phyloP scores from a whole-genome alignment of 2,888 invertebrate genomes.

The Archips crataeganus region DNA sequence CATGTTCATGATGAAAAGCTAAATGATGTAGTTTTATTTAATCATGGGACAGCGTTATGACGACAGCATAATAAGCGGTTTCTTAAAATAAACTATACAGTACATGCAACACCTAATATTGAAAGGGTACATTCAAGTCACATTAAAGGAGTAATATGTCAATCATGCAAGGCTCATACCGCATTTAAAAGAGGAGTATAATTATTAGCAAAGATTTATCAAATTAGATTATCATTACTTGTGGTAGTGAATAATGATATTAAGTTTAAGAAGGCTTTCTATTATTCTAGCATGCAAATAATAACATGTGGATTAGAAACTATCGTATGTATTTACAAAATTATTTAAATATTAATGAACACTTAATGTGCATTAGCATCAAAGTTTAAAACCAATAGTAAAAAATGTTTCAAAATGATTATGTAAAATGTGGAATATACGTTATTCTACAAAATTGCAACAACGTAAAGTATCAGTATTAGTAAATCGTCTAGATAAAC shows the following conservation, averaged over 20 bases:
- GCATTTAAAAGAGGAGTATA: conserved; percentile 29
- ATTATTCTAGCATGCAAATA: not conserved
- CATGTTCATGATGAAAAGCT: conserved; percentile 29
- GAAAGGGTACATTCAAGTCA: conserved; percentile 9
- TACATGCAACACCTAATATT: conserved; percentile 31
- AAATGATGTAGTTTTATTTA: conserved; percentile 14
- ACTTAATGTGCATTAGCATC: not conserved
- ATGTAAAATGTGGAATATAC: not conserved
- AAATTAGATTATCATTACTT: not conserved
- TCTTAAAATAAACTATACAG: conserved; percentile 22
- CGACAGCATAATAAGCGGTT: conserved; percentile 35
- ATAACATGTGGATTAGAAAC: not conserved
- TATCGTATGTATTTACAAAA: not conserved
- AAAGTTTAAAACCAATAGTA: not conserved
- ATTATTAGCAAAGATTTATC: not conserved
- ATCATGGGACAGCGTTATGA: conserved; percentile 18
- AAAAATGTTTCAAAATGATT: not conserved
- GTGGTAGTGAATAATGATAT: not conserved
- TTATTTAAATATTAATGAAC: not conserved
- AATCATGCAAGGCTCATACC: conserved; percentile 36
- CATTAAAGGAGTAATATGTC: conserved; percentile 18
- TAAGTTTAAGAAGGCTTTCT: not conserved
- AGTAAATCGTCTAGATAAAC: conserved; percentile 65
- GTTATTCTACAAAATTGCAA: not conserved
- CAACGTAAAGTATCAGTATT: conserved; percentile 49